Base-by-base conservation (phyloP, 2,888 invertebrate genomes). In the Xanthorhoe designata region DNA sequence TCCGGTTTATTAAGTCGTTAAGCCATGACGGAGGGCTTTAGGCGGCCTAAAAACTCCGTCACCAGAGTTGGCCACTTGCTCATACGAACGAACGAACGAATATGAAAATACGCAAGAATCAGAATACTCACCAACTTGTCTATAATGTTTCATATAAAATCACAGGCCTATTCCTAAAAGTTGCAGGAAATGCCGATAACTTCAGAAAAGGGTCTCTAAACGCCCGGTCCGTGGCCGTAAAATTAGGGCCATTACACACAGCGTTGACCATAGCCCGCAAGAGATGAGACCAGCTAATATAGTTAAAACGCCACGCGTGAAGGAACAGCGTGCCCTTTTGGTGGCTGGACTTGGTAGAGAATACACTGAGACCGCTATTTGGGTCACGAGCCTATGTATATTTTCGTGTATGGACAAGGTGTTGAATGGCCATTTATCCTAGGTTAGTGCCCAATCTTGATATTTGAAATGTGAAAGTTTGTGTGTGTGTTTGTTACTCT, bases 161-260 rank as follows among this genome's bases (percentile, higher is more conserved):
- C 32, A 32, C 55, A 15, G 42, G 13, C 32, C 32, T 42, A 42
- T 10, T 42, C 8, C 13, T 45, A 47, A 47, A 47, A 35, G 17
- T 18, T 45, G 24, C 24, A 24, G 32, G 8, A 15, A 38, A 51
- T 15, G 19, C 50, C n/a, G 35, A 35, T 58, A 38, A 51, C 51
- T 57, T 35, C 13, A 49, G 17, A 32, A 17, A 47, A 56, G 17
- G 32, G 24, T 50, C 29, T 1, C 8, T 19, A 45, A 42, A 29
- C 59, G 51, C 56, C 51, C 7, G 53, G 50, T 9, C 51, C 15
- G 17, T 70, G 67, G 73, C 75, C 71, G 35, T 24, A 72, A 71
- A 51, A 64, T 70, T 67, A 75, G 71, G 73, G 67, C 72, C 71
- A 74, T 79, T 79, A 75, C 76, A 78, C 74, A 78, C 64, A 57